A percentile compares a stretch with the other conserved stretches of the same genome.
phyloP scores from a whole-genome alignment of 2,797 vertebrate genomes.

The Falco novaeseelandiae region DNA sequence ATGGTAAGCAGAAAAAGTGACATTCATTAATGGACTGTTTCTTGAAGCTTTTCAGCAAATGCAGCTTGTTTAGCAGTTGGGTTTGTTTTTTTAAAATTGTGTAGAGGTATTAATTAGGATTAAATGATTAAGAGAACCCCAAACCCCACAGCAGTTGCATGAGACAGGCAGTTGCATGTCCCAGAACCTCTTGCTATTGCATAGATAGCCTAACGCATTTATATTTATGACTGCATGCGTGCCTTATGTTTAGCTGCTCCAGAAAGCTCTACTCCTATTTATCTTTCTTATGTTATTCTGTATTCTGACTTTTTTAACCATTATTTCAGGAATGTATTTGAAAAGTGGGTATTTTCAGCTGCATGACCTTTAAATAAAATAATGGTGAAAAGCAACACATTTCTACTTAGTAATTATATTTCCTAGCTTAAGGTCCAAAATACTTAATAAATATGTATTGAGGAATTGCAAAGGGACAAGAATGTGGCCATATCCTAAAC shows the following conservation, averaged over 20 bases:
- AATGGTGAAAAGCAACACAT: background rate
- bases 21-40: background rate
- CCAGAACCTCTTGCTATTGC: background rate
- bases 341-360: background rate
- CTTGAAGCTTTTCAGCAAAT: background rate
- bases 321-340: background rate
- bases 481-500: background rate
- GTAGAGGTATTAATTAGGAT: background rate
- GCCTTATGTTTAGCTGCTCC: background rate
- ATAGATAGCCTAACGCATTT: background rate
- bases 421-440: background rate
- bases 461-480: background rate
- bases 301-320: background rate
- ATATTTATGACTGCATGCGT: background rate
- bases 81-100: background rate
- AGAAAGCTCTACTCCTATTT: background rate
- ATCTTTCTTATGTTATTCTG: background rate
- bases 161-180: conserved; percentile 18
- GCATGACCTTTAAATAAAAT: conserved; percentile 1
- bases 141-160: background rate
- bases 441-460: background rate
- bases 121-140: background rate
- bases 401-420: background rate
- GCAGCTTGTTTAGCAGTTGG: background rate
- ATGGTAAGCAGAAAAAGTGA: background rate